A percentile compares a stretch with the other conserved stretches of the same genome.
phyloP scores from a whole-genome alignment of 2,888 invertebrate genomes.

The Syrphus vitripennis region DNA sequence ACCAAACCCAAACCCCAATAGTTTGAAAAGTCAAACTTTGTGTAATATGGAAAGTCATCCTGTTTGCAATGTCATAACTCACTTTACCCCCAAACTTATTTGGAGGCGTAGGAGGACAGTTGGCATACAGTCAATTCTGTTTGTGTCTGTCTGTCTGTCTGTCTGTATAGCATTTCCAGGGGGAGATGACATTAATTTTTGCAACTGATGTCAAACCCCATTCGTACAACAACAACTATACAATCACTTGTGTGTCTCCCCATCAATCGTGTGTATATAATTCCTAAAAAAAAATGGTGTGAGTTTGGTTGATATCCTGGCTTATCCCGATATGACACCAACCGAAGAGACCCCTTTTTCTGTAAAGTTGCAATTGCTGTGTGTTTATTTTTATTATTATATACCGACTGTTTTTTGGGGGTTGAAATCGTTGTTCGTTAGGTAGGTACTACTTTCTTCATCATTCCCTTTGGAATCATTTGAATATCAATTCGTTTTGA shows the following conservation, averaged over 20 bases:
- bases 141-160: not conserved
- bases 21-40: conserved; percentile 58
- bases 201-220: conserved; percentile 47
- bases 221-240: not conserved
- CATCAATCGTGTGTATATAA: conserved; percentile 36
- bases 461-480: conserved; percentile 36
- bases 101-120: not conserved
- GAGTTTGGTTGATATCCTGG: conserved; percentile 16
- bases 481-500: conserved; percentile 54
- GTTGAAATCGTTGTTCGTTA: conserved; percentile 24
- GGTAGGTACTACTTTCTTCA: not conserved
- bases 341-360: conserved; percentile 18
- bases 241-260: conserved; percentile 8
- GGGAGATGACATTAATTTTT: conserved; percentile 57
- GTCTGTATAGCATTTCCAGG: conserved; percentile 30
- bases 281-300: conserved; percentile 10
- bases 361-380: conserved; percentile 20
- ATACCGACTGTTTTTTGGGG: conserved; percentile 18
- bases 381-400: conserved; percentile 54
- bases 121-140: not conserved
- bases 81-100: conserved; percentile 22
- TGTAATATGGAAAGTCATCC: conserved; percentile 40
- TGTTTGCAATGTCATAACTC: conserved; percentile 61
- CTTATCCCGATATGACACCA: conserved; percentile 22
- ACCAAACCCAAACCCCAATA: conserved; percentile 1